Conservation (phyloP, 2,797 vertebrate genomes). For the Monodelphis domestica region DNA sequence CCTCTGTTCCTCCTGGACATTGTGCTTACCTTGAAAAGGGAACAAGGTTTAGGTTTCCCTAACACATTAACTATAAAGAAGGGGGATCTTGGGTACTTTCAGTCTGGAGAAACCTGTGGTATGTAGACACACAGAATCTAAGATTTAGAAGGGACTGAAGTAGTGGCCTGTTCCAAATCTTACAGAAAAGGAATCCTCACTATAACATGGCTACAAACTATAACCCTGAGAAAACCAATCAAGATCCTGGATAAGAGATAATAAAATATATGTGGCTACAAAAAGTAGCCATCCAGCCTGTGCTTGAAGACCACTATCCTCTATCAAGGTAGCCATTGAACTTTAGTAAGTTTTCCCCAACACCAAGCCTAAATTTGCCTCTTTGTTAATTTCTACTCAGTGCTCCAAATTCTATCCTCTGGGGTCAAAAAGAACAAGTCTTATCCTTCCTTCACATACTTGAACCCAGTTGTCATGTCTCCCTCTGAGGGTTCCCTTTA, state of each 20-base stretch:
- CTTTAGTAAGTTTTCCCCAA: neutral
- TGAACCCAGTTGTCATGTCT: neutral
- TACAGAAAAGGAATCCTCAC: neutral
- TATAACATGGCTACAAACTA: too few relatives aligned
- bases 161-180: neutral
- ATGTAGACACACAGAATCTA: neutral
- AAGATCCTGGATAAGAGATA: too few relatives aligned
- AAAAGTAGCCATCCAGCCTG: neutral
- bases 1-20: neutral
- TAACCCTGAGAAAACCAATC: too few relatives aligned
- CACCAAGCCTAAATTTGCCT: neutral
- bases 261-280: too few relatives aligned
- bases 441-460: neutral
- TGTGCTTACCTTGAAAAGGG: neutral
- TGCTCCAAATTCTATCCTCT: neutral
- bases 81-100: neutral
- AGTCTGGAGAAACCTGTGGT: neutral
- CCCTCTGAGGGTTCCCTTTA: neutral
- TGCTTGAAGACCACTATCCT: neutral
- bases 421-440: neutral
- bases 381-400: neutral
- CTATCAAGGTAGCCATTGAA: neutral
- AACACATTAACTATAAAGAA: neutral
- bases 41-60: neutral
- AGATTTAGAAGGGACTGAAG: neutral